phyloP scores from a whole-genome alignment of 2,113 vertebrate genomes.

The Phrynocephalus versicolor region DNA sequence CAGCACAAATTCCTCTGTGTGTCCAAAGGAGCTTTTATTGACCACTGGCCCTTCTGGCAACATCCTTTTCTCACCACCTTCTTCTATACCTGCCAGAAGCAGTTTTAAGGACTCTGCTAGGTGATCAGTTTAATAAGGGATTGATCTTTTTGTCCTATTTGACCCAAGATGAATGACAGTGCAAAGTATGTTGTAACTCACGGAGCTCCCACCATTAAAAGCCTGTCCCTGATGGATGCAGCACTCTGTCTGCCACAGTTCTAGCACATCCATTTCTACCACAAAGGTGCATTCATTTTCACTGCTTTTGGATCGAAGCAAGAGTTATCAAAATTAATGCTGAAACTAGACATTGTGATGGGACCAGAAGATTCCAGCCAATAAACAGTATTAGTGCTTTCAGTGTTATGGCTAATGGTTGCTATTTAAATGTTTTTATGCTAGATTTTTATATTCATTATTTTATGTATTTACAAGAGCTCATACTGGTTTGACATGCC shows the following conservation, averaged over 20 bases:
- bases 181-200: conserved; percentile 12
- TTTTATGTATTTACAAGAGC: too few relatives aligned
- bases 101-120: too few relatives aligned
- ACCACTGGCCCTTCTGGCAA: too few relatives aligned
- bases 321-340: background rate
- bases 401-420: background rate
- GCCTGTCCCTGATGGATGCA: background rate
- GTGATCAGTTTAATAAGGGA: too few relatives aligned
- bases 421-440: background rate
- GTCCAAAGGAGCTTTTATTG: too few relatives aligned
- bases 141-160: too few relatives aligned
- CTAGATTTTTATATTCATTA: too few relatives aligned
- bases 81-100: too few relatives aligned
- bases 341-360: background rate
- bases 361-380: background rate
- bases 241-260: background rate
- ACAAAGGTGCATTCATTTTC: background rate
- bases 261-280: background rate
- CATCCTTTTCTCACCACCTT: too few relatives aligned
- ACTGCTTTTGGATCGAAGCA: background rate
- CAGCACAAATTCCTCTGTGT: too few relatives aligned
- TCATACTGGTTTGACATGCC: background rate
- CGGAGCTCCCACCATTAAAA: conserved; percentile 30
- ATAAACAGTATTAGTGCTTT: background rate
- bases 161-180: conserved; percentile 19